Evolutionary conservation across 2,797 vertebrate genomes (phyloP).

Genomic region (Halcyon chelicuti): DNA sequence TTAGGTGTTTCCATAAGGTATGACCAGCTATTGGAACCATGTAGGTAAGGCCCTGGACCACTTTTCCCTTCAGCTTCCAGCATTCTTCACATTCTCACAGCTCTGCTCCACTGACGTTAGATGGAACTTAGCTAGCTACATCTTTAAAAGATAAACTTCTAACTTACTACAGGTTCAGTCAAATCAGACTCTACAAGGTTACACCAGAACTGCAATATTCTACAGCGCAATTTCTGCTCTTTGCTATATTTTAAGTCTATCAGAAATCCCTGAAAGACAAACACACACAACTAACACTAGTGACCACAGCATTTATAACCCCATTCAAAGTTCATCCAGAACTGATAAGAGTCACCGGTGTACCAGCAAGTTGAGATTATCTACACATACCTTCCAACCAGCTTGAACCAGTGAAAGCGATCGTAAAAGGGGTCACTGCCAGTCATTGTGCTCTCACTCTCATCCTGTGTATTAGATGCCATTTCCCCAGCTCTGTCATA

Average conservation of each 20-base stretch:
- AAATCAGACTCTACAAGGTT: background rate
- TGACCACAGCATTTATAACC: background rate
- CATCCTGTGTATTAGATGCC: conserved; percentile 88
- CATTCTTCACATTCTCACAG: background rate
- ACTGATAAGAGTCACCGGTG: background rate
- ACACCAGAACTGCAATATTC: background rate
- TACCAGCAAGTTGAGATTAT: background rate
- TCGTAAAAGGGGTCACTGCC: conserved; percentile 98
- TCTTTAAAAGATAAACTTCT: background rate
- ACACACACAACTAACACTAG: background rate
- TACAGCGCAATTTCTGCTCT: background rate
- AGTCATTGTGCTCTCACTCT: conserved; percentile 85
- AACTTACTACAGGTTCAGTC: background rate
- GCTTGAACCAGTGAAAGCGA: conserved; percentile 98
- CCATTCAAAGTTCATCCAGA: background rate
- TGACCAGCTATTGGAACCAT: background rate
- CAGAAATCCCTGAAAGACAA: background rate
- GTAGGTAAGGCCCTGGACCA: background rate
- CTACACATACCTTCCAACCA: conserved; percentile 91
- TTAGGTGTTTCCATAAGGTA: background rate
- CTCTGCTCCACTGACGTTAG: background rate
- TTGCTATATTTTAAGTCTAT: background rate
- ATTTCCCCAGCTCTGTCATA: conserved; percentile 97
- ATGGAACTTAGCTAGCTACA: rapidly evolving
- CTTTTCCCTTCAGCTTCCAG: background rate